Conservation (phyloP, 2,797 vertebrate genomes). For the Cheirogaleus major region DNA sequence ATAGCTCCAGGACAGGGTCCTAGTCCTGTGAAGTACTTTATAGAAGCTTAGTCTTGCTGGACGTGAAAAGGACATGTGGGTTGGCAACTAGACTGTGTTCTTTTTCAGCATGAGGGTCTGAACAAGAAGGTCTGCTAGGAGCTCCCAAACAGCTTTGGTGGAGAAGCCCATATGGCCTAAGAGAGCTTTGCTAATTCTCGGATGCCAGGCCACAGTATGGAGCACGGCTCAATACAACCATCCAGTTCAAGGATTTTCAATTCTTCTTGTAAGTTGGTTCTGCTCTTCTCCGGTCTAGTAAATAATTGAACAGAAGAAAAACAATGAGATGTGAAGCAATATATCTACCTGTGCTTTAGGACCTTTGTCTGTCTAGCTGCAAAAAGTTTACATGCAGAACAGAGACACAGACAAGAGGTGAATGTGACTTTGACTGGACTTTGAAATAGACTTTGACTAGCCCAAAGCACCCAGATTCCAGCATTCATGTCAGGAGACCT, state of each 20-base stretch:
- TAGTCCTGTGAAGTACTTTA: constrained; percentile 47
- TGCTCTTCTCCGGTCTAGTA: constrained; percentile 64
- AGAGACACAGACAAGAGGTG: constrained; percentile 51
- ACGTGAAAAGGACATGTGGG: constrained; percentile 6
- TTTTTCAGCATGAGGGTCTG: constrained; percentile 33
- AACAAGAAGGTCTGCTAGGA: constrained; percentile 35
- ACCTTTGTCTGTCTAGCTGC: constrained; percentile 27
- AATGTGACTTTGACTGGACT: not conserved
- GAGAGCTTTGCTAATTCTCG: constrained; percentile 46
- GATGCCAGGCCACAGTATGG: constrained; percentile 17
- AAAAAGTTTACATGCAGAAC: constrained; percentile 58
- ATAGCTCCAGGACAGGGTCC: constrained; percentile 43
- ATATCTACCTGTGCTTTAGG: not conserved
- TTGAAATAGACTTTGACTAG: constrained; percentile 8
- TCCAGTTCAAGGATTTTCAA: not conserved
- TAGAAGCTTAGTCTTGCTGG: constrained; percentile 42
- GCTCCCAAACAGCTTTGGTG: constrained; percentile 56
- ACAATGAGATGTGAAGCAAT: not conserved
- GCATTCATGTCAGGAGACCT: constrained; percentile 34
- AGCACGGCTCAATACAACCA: not conserved
- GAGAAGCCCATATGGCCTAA: not conserved
- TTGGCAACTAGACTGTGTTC: constrained; percentile 36
- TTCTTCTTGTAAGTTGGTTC: constrained; percentile 41
- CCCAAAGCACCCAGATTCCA: constrained; percentile 66
- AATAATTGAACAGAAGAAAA: constrained; percentile 66